Base-by-base conservation (phyloP, 2,888 invertebrate species). In the Calameuta pallipes region DNA sequence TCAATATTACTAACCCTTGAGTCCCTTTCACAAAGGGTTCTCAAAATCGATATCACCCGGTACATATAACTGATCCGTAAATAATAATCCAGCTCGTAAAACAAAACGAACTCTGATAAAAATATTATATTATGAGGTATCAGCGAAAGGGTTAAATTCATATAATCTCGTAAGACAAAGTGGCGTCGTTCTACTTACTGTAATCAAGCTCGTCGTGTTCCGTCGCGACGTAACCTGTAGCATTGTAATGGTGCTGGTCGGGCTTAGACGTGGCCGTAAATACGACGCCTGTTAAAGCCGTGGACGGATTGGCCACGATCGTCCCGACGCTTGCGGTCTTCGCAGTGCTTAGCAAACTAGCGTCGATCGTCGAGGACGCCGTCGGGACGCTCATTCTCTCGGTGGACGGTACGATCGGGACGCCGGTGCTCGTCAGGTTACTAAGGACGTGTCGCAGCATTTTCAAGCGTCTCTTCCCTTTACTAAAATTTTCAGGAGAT, bases 121-220 rank as follows among this genome's bases (percentile, higher is more conserved):
- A 37, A 12, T 13, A 37, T 37, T 37, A 12, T 13, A 37, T 37
- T 37, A 37, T 0, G 4, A 4, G 37, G 15, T 41, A 15, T 41
- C 13, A 41, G 37, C 13, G 13, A 15, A 41, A 41, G 15, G 15
- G 37, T 0, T 4, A 41, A 41, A 41, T 41, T 41, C 37, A 41
- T 15, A 41, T 41, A 12, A 41, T 41, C 37, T 15, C 37, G 15
- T 41, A 41, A 41, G 4, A 15, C 37, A 41, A 41, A 41, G 4
- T 41, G 12, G 4, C 13, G 31, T 73, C 56, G 56, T 77, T 77
- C 76, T 84, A 91, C 91, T 91, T 84, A 91, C 91, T 88, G 86
- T 91, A 89, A 85, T 90, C 90, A 80, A 91, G 86, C 81, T 90
- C 89, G 79, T 91, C 91, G 84, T 89, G 90, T 77, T 89, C 90